phyloP scores from a whole-genome alignment of 1,140 invertebrate genomes.

The Paramacrobiotus metropolitanus region DNA sequence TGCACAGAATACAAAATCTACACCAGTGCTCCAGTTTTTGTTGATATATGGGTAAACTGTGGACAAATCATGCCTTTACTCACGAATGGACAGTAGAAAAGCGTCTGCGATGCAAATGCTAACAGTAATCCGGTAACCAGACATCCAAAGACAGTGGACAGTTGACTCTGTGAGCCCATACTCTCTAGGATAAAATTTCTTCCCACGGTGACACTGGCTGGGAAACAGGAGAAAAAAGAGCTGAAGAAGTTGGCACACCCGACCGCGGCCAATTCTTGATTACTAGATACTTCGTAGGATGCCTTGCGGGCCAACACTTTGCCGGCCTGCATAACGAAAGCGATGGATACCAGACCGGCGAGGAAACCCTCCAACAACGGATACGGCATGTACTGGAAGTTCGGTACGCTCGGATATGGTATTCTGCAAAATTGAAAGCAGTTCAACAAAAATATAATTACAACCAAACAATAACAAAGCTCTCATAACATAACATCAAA shows the following conservation, averaged over 20 bases:
- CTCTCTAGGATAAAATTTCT: not conserved
- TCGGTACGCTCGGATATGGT: not conserved
- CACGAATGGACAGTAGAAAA: not conserved
- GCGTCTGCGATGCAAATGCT: not conserved
- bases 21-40: too few species aligned
- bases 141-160: not conserved
- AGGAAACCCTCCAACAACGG: not conserved
- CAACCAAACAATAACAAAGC: not conserved
- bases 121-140: not conserved
- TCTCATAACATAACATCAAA: too few species aligned
- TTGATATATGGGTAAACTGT: too few species aligned
- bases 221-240: conserved; percentile 15
- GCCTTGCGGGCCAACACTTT: conserved; percentile 8
- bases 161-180: not conserved
- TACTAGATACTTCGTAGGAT: conserved; percentile 13
- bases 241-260: conserved; percentile 14
- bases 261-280: conserved; percentile 17
- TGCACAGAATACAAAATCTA: not conserved
- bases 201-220: not conserved
- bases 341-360: not conserved
- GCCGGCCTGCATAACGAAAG: not conserved
- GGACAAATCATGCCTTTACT: not conserved
- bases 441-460: not conserved
- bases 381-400: not conserved
- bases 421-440: not conserved